Conservation (phyloP, 2,797 vertebrate genomes). For the Scomberomorus guttatus region DNA sequence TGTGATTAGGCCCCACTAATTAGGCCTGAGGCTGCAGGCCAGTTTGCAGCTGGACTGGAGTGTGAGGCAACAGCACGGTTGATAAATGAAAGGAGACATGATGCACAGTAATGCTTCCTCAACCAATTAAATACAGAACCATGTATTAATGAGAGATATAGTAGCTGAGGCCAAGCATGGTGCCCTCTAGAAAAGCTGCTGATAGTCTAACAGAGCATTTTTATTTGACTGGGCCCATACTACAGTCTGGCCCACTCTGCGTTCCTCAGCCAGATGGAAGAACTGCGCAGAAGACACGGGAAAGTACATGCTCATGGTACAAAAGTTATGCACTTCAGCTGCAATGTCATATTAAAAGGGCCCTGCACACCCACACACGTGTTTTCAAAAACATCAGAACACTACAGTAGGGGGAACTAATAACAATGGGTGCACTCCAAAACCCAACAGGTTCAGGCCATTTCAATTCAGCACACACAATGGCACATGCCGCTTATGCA, state of each 20-base stretch:
- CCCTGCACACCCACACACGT: not conserved
- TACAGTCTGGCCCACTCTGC: constrained; percentile 4
- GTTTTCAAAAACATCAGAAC: too few species aligned
- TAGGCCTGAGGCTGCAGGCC: constrained; percentile 67
- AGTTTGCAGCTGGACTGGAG: constrained; percentile 58
- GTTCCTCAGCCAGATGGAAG: not conserved
- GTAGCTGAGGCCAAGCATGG: constrained; percentile 23
- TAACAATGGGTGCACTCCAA: not conserved
- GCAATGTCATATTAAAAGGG: not conserved
- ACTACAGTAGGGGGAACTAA: not conserved
- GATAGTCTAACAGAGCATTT: constrained; percentile 36
- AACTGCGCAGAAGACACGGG: not conserved
- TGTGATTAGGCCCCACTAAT: constrained; percentile 63
- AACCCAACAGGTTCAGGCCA: not conserved
- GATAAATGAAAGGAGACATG: constrained; percentile 63
- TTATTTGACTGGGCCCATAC: not conserved
- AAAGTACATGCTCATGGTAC: not conserved
- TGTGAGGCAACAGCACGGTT: constrained; percentile 46
- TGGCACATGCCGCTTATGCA: too few species aligned
- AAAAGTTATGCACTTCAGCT: constrained; percentile 3
- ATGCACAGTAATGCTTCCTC: constrained; percentile 70
- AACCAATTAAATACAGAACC: constrained; percentile 77
- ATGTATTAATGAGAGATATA: constrained; percentile 72
- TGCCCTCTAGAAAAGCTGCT: constrained; percentile 50
- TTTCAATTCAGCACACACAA: too few species aligned